Evolutionary conservation across 2,888 invertebrate genomes (phyloP), one percentile per base, ranked within the genome.

Genomic region (Caenorhabditis doughertyi): DNA sequence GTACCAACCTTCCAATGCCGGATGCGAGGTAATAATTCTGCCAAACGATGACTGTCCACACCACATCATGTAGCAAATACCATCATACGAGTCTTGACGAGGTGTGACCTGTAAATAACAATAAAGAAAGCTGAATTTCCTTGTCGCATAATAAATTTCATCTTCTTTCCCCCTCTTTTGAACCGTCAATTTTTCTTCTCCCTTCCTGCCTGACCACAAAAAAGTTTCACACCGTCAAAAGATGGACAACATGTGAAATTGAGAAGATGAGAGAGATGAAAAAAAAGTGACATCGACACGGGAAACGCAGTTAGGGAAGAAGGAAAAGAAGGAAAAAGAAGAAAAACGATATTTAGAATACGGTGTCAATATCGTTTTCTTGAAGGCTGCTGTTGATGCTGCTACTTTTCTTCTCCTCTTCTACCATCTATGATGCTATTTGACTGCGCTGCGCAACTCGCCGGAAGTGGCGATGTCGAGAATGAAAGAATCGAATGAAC

Each of bases 61-160:
- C 91, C 91, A 92, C 90, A 92, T 92, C 92, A 92, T 92, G 83
- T 90, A 87, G 83, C 92, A 92, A 79, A 91, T 88, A 42, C 88
- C 90, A 81, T 91, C 91, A 77, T 89, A 89, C 51, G 89, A 86
- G 79, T 91, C 91, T 67, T 87, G 88, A 16, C 90, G 84, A 21
- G 91, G 91, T 44, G 89, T 88, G 32, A 91, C 88, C 89, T 91
- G 83, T 16, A 87, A 84, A 79, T 29, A 76, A 64, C 73, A 55
- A 55, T 58, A 44, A 42, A 72, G 18, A 49, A 64, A 67, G 9
- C 55, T 55, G 35, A 39, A 56, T 35, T 67, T 58, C 35, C 44
- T 51, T 32, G 3, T 47, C n/a, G 23, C 64, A 35, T 49, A n/a
- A 51, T 29, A 18, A 73, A 62, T 51, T 47, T 73, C 49, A n/a